Percentiles rank a stretch among this genome's conserved stretches.
These are phyloP conservation scores for Tridacna gigas DNA, from an alignment of 2,888 invertebrate genomes.

Conservation along the genomic window DNA sequence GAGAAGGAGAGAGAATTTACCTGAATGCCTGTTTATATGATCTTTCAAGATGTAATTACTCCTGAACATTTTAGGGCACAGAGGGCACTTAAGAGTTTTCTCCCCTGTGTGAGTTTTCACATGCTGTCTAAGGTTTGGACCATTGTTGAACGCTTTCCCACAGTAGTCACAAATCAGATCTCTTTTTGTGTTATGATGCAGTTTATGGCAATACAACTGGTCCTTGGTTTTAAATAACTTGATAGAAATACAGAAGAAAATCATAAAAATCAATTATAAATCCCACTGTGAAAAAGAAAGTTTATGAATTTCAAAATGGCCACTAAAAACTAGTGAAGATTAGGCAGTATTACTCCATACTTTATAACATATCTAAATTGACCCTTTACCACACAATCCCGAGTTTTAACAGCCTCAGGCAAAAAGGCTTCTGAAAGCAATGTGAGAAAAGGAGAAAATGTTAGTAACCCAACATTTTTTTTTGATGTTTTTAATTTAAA, in stretches of 20 bases:
- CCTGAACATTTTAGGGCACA: constrained; percentile 50
- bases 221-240: constrained; percentile 46
- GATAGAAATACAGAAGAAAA: background rate
- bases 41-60: constrained; percentile 49
- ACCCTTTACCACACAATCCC: background rate
- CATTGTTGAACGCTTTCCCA: constrained; percentile 53
- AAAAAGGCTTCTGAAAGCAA: background rate
- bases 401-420: background rate
- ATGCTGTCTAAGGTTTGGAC: constrained; percentile 48
- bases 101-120: constrained; percentile 43
- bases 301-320: too few species aligned
- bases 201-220: constrained; percentile 36
- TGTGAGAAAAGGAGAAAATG: background rate
- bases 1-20: constrained; percentile 24
- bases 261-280: too few species aligned
- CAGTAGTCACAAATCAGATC: constrained; percentile 40
- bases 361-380: too few species aligned
- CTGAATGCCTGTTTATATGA: constrained; percentile 55
- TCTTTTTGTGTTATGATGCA: constrained; percentile 38
- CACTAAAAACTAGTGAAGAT: too few species aligned
- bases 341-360: too few species aligned
- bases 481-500: background rate
- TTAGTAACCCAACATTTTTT: background rate
- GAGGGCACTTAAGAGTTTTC: constrained; percentile 43
- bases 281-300: too few species aligned